These are phyloP conservation scores for Caenorhabditis brenneri DNA, from an alignment of 1,140 invertebrate species.

Conservation along the genomic window DNA sequence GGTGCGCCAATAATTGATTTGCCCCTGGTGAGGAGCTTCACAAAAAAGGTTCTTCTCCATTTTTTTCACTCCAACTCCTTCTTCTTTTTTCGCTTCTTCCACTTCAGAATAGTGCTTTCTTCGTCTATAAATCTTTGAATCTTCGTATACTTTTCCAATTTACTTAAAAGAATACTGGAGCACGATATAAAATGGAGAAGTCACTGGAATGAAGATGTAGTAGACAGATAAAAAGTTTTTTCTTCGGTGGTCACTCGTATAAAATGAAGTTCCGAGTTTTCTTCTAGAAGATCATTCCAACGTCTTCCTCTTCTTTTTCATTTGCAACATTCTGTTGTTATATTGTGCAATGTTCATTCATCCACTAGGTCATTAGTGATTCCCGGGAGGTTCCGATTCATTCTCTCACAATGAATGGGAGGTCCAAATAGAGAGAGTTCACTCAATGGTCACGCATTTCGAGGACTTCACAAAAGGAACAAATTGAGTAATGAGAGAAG, in stretches of 20 bases:
- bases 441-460: constrained; percentile 7
- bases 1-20: constrained; percentile 37
- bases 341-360: constrained; percentile 15
- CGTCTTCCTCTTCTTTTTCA: not conserved
- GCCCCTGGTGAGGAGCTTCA: constrained; percentile 28
- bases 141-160: constrained; percentile 11
- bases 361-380: constrained; percentile 13
- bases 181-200: not conserved
- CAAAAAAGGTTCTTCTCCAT: not conserved
- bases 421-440: not conserved
- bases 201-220: not conserved
- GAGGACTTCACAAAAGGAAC: not conserved
- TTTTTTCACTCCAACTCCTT: not conserved
- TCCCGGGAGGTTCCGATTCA: constrained; percentile 27
- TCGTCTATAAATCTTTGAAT: not conserved
- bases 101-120: not conserved
- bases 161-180: not conserved
- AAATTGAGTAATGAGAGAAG: not conserved
- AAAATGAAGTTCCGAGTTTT: not conserved
- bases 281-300: not conserved
- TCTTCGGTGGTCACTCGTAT: not conserved
- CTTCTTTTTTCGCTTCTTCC: not conserved
- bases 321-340: not conserved
- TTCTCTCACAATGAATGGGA: not conserved
- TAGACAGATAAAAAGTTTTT: not conserved